These are phyloP conservation scores for Platycheirus albimanus DNA, from an alignment of 2,888 invertebrate genomes.

Conservation along the genomic window DNA sequence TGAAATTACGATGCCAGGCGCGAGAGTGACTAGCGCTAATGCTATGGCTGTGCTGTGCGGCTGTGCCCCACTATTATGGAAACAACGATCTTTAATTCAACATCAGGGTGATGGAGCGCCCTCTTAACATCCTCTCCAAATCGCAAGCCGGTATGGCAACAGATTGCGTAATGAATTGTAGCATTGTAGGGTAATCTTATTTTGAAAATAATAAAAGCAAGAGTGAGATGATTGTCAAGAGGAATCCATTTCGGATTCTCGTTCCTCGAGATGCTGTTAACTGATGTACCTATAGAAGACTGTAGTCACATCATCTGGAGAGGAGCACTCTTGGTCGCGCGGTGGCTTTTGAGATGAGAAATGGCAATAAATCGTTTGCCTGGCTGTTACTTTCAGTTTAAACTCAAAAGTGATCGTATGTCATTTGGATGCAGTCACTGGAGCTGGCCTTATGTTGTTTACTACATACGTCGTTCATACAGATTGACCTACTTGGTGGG, in stretches of 20 bases:
- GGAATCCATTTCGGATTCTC: conserved; percentile 17
- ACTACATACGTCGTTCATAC: conserved; percentile 30
- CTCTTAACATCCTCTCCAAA: conserved; percentile 57
- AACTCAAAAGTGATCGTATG: conserved; percentile 43
- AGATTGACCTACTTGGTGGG: conserved; percentile 62
- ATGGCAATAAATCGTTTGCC: conserved; percentile 46
- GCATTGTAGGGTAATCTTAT: conserved; percentile 56
- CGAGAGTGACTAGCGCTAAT: conserved; percentile 42
- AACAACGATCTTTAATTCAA: conserved; percentile 47
- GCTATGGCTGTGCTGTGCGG: conserved; percentile 22
- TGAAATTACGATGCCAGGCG: conserved; percentile 44
- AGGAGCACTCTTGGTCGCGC: conserved; percentile 28
- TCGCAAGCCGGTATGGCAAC: conserved; percentile 54
- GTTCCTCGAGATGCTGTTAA: conserved; percentile 25
- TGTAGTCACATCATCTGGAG: conserved; percentile 51
- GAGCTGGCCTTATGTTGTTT: conserved; percentile 24
- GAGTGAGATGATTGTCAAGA: conserved; percentile 42
- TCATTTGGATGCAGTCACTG: conserved; percentile 20
- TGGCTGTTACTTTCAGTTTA: conserved; percentile 57
- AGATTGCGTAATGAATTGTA: conserved; percentile 62
- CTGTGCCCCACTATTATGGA: conserved; percentile 16
- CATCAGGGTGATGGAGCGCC: conserved; percentile 66
- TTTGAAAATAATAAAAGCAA: conserved; percentile 36
- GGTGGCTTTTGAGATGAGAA: conserved; percentile 43
- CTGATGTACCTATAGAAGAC: too few species aligned